phyloP scores from a whole-genome alignment of 1,140 invertebrate genomes.

The Drosophila biarmipes region DNA sequence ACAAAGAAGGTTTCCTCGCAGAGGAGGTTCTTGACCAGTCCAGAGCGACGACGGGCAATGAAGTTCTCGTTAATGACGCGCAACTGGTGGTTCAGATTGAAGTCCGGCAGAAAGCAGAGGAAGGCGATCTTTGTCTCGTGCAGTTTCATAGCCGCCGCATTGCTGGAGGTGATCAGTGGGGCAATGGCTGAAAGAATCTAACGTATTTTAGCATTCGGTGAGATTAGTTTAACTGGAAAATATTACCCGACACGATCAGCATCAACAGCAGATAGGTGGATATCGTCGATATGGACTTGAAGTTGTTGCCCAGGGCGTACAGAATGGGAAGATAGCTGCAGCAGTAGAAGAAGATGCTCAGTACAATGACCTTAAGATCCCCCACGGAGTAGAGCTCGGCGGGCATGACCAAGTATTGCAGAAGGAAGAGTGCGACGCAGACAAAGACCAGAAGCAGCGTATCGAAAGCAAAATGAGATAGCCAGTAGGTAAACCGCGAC shows the following conservation, averaged over 20 bases:
- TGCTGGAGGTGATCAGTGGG: slow-evolving; percentile 72
- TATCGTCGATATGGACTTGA: slow-evolving; percentile 79
- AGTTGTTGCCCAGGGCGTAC: slow-evolving; percentile 70
- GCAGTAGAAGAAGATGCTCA: slow-evolving; percentile 75
- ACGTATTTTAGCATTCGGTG: not conserved
- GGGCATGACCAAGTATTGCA: slow-evolving; percentile 64
- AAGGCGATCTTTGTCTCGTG: slow-evolving; percentile 67
- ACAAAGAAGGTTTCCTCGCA: slow-evolving; percentile 55
- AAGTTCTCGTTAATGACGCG: slow-evolving; percentile 79
- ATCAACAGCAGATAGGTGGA: slow-evolving; percentile 76
- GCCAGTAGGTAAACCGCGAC: slow-evolving; percentile 70
- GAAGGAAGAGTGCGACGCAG: slow-evolving; percentile 30
- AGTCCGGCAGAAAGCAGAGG: slow-evolving; percentile 75
- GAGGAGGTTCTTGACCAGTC: slow-evolving; percentile 6
- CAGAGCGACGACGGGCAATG: slow-evolving; percentile 31
- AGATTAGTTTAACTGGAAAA: not conserved
- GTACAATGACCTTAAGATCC: slow-evolving; percentile 50
- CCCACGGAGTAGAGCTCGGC: slow-evolving; percentile 51
- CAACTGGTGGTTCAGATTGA: slow-evolving; percentile 80
- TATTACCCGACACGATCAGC: slow-evolving; percentile 75
- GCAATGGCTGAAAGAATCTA: slow-evolving; percentile 61
- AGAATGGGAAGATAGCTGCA: slow-evolving; percentile 74
- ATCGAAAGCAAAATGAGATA: slow-evolving; percentile 64
- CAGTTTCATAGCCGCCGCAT: slow-evolving; percentile 63
- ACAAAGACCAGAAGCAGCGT: slow-evolving; percentile 44